Evolutionary conservation across 2,797 vertebrate genomes (phyloP).

Genomic region (Synanceia verrucosa): DNA sequence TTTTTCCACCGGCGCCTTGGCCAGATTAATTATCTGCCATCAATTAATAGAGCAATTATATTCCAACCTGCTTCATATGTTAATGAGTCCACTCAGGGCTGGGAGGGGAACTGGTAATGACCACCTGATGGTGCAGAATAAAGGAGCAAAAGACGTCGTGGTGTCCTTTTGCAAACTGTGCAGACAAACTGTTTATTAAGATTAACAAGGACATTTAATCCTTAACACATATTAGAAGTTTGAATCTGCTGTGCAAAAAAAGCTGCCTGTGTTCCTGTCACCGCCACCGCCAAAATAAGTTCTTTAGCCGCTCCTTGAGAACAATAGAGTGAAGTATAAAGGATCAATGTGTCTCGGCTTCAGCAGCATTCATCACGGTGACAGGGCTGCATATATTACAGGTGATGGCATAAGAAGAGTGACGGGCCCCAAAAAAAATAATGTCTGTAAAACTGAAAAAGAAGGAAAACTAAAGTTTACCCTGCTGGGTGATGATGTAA

Average conservation of each 20-base stretch:
- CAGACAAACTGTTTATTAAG: constrained; percentile 10
- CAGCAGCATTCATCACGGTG: constrained; percentile 49
- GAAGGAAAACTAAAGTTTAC: constrained; percentile 18
- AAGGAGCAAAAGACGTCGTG: background rate
- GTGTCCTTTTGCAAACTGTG: background rate
- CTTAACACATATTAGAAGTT: background rate
- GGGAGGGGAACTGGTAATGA: constrained; percentile 45
- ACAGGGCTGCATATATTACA: constrained; percentile 52
- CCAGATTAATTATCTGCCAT: constrained; percentile 78
- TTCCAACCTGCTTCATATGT: constrained; percentile 75
- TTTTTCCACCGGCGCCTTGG: constrained; percentile 33
- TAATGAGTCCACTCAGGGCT: constrained; percentile 66
- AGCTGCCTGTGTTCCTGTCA: background rate
- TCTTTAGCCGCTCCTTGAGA: constrained; percentile 33
- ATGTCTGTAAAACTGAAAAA: constrained; percentile 11
- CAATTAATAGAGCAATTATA: constrained; percentile 79
- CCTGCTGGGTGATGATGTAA: too few relatives aligned
- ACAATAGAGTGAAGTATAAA: constrained; percentile 42
- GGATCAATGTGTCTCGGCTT: constrained; percentile 47
- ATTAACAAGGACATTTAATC: constrained; percentile 16
- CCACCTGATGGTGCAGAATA: constrained; percentile 25
- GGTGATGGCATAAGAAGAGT: constrained; percentile 36
- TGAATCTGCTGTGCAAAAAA: background rate
- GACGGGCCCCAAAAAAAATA: constrained; percentile 1
- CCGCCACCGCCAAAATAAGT: constrained; percentile 1